Percentiles rank a stretch among this genome's conserved stretches.
phyloP scores from a whole-genome alignment of 2,113 vertebrate genomes.

The Haplochromis vanheusdeni region DNA sequence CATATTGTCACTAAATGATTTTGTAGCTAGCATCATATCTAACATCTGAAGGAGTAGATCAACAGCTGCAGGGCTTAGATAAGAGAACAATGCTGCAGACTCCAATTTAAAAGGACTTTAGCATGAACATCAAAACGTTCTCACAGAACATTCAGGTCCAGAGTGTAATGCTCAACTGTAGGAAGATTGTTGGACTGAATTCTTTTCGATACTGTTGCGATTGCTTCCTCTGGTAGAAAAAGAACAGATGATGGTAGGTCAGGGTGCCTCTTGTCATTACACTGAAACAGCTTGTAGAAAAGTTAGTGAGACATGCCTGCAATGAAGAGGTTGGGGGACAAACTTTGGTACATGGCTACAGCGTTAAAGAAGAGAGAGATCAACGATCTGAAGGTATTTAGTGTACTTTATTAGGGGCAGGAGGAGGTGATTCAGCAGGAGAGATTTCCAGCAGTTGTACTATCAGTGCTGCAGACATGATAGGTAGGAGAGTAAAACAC shows the following conservation, averaged over 20 bases:
- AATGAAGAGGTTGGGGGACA: not conserved
- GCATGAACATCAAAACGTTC: rapidly evolving
- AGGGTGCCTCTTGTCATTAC: not conserved
- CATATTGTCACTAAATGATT: not conserved
- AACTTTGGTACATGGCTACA: not conserved
- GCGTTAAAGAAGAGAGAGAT: not conserved
- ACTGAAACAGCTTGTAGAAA: not conserved
- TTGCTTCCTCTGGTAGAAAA: not conserved
- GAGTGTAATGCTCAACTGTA: not conserved
- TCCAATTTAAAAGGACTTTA: not conserved
- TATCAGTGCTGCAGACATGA: not conserved
- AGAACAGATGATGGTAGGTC: not conserved
- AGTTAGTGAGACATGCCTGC: not conserved
- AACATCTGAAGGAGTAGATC: not conserved
- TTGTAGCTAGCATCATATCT: not conserved
- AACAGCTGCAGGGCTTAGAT: not conserved
- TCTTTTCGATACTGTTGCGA: rapidly evolving
- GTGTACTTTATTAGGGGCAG: not conserved
- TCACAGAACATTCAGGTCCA: not conserved
- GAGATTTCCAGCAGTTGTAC: not conserved
- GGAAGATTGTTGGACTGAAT: not conserved
- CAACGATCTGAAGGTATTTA: not conserved
- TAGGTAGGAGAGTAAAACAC: not conserved
- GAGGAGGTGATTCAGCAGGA: not conserved
- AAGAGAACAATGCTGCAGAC: not conserved